phyloP scores from a whole-genome alignment of 2,797 vertebrate genomes.

The Cossypha dichroa region DNA sequence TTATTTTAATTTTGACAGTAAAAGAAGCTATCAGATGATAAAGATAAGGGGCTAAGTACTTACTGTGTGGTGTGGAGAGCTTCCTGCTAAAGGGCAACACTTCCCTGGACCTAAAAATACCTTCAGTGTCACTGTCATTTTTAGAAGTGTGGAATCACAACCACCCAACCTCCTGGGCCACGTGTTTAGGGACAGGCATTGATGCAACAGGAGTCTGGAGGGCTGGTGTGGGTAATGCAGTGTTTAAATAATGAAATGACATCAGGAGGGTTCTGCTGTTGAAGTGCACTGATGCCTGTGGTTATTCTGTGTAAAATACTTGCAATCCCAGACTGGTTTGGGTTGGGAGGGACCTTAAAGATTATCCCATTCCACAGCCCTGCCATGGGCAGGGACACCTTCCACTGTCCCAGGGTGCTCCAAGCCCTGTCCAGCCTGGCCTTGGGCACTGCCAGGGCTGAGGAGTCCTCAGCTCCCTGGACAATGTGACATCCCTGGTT shows the following conservation, averaged over 20 bases:
- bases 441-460: background rate
- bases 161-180: background rate
- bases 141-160: constrained; percentile 9
- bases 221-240: background rate
- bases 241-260: background rate
- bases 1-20: background rate
- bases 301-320: accelerated
- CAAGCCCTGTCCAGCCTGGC: background rate
- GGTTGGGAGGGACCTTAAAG: background rate
- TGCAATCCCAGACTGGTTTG: background rate
- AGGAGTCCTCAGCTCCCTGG: background rate
- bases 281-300: accelerated
- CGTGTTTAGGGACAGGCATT: background rate
- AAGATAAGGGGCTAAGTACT: background rate
- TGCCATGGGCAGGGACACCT: background rate
- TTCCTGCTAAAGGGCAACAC: constrained; percentile 2
- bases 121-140: background rate
- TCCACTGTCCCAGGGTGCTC: background rate
- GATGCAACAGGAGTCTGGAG: background rate
- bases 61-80: background rate
- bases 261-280: background rate
- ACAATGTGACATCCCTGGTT: accelerated
- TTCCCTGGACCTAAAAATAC: constrained; percentile 28
- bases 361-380: accelerated
- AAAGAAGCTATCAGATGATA: background rate